These are phyloP conservation scores for Sebastes fasciatus DNA, from an alignment of 2,113 vertebrate genomes.

Conservation along the genomic window DNA sequence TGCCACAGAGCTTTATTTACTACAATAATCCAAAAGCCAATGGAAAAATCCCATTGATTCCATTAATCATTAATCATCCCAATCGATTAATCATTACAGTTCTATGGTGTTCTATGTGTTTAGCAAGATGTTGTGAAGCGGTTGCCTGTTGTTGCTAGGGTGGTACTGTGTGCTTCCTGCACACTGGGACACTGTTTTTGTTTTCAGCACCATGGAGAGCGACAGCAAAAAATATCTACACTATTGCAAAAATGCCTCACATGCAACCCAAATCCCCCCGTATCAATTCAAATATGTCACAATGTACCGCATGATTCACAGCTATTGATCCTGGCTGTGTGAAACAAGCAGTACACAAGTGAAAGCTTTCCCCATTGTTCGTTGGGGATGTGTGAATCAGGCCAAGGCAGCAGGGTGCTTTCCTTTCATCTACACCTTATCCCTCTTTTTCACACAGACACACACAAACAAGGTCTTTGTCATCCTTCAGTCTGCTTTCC, in stretches of 20 bases:
- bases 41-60: too few species aligned
- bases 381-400: slow-evolving; percentile 36
- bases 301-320: slow-evolving; percentile 14
- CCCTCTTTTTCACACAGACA: slow-evolving; percentile 15
- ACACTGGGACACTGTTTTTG: background rate
- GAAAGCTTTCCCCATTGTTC: slow-evolving; percentile 35
- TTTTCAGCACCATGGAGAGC: slow-evolving; percentile 9
- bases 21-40: too few species aligned
- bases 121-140: background rate
- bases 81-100: too few species aligned
- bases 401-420: slow-evolving; percentile 30
- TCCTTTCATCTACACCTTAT: slow-evolving; percentile 41
- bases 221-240: background rate
- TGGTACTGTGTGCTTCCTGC: background rate
- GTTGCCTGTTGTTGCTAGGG: background rate
- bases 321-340: slow-evolving; percentile 30
- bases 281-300: background rate
- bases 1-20: too few species aligned
- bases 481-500: slow-evolving; percentile 21
- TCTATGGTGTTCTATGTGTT: too few species aligned
- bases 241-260: background rate
- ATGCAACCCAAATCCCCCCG: background rate
- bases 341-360: slow-evolving; percentile 14
- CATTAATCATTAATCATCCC: too few species aligned
- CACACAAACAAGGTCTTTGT: slow-evolving; percentile 25